Evolutionary conservation across 2,888 invertebrate species (phyloP), one percentile per base, ranked within the genome.

Genomic region (Sinohyriopsis cumingii): DNA sequence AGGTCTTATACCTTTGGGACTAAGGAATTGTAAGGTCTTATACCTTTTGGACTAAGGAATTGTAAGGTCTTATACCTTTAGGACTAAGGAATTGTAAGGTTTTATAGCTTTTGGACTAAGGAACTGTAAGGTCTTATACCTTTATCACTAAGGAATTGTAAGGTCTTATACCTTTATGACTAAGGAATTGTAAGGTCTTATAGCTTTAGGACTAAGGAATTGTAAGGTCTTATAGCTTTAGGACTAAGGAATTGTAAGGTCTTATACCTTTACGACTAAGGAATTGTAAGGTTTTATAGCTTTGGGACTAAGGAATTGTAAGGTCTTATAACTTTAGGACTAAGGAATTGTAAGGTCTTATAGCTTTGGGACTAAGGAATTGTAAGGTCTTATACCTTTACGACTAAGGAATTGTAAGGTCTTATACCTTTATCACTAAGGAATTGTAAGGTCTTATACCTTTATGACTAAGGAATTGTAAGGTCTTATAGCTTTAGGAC

Each of bases 121-220:
- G 22, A 22, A 18, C 19, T 18, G 22, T 3, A 4, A 28, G 5
- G 20, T 20, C 19, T 6, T 20, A 9, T 77, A 89, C 91, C 90
- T 82, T 89, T 89, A 28, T 28, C 28, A 28, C 28, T 5, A 33
- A 33, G 33, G 7, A 7, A 33, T 33, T 33, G 5, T 33, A 5
- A 33, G 33, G 33, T 33, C 33, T 7, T 33, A 33, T 7, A 33
- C 33, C 33, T 33, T 33, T 33, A 3, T 12, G 25, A 15, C 9
- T 9, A 61, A 4, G 19, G 22, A 22, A 18, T 22, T 18, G 22
- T 3, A 4, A 28, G 5, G 20, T 20, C 19, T 6, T 20, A 9
- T 77, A 89, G 91, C 90, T 82, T 89, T 89, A 54, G 85, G 78
- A 82, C 93, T 93, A 61, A 33, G 33, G 7, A 7, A 33, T 33